Base-by-base conservation (phyloP, 2,113 vertebrate species). In the Octodon degus region DNA sequence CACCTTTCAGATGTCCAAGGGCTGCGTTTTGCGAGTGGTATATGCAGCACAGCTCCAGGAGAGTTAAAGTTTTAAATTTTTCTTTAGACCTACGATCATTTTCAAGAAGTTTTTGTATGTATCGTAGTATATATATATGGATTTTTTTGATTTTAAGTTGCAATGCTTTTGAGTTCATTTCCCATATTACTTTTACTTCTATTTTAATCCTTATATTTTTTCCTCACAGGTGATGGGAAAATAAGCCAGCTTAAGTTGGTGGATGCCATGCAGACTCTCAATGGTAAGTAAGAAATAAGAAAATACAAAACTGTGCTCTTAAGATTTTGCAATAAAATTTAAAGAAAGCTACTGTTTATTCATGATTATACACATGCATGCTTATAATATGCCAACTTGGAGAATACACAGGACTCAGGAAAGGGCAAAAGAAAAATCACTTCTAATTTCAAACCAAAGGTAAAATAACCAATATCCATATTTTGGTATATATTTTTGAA, bases 161-260 rank as follows among this genome's bases (percentile, higher is more conserved):
- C 27, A 65, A 22, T 86, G 70, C 30, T 79, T 53, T 82, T 84
- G 43, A 5, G 60, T 62, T 95, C 16, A 65, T 3, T 76, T 87
- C 8, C 11, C 16, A 16, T 25, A 32, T 83, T 13, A 65, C 68
- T 76, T 50, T 60, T 89, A 5, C 5, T 47, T 85, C 62, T 83
- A 12, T 37, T 85, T 89, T 72, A 89, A 53, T 67, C 24, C 5
- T 34, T 67, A 14, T 47, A 34, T 67, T 95, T 9, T 67, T 83
- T 83, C 62, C 84, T 77, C 11, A 65, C 5, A 95, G 90, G 19
- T 88, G 68, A 92, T 50, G 68, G 37, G 32, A 95, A 60, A 60
- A 68, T 89, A 67, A 88, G 19, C 55, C 67, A 83, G n/a, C 77
- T 84, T 84, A 24, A 95, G 63, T 30, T 89, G 79, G 47, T 89